Conservation (phyloP, 2,888 invertebrate genomes). For the Cerceris ruficornis region DNA sequence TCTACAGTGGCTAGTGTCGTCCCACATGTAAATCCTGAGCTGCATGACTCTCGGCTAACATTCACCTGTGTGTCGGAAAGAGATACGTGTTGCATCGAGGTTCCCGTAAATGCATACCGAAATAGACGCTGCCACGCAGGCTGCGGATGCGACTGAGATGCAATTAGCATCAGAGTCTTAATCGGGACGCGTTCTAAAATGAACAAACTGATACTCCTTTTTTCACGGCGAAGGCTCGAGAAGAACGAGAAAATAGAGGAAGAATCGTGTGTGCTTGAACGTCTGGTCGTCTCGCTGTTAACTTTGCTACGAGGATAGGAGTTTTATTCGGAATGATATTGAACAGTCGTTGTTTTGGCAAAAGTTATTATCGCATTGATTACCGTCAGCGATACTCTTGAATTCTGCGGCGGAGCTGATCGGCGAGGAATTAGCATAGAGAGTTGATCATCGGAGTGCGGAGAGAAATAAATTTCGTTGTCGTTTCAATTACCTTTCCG, state of each 20-base stretch:
- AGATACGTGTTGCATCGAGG: slow-evolving; percentile 23
- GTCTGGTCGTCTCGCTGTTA: slow-evolving; percentile 25
- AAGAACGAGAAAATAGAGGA: slow-evolving; percentile 33
- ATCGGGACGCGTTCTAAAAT: slow-evolving; percentile 52
- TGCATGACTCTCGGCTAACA: no score
- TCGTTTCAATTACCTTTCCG: no score
- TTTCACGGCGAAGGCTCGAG: slow-evolving; percentile 8
- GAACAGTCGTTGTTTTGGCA: no score
- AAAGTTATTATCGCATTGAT: no score
- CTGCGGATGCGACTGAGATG: slow-evolving; percentile 43
- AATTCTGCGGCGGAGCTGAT: no score
- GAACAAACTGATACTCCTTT: slow-evolving; percentile 27
- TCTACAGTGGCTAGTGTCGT: no score
- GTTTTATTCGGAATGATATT: no score
- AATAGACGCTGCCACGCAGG: slow-evolving; percentile 52
- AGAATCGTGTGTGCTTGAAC: slow-evolving; percentile 19
- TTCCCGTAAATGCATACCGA: slow-evolving; percentile 20
- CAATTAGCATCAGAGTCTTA: slow-evolving; percentile 56
- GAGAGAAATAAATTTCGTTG: no score
- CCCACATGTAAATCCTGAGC: no score
- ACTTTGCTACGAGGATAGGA: background rate
- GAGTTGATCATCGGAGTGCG: no score
- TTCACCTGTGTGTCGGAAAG: background rate
- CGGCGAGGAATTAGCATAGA: no score
- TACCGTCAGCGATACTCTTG: no score